Evolutionary conservation across 2,113 vertebrate species (phyloP).

Genomic region (Uria lomvia): DNA sequence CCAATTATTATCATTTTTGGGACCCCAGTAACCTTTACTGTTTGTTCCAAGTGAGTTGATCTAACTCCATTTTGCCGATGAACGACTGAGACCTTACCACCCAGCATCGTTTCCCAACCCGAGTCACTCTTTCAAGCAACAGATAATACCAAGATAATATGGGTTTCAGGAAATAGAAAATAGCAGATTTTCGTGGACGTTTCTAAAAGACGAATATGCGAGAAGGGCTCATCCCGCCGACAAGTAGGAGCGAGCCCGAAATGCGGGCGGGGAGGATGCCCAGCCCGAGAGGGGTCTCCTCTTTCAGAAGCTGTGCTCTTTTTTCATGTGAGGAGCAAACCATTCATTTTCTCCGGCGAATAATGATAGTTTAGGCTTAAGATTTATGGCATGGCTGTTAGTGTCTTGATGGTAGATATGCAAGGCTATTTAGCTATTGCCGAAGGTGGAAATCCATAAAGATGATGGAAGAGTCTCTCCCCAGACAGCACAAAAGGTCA

Average conservation of each 20-base stretch:
- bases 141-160: neutral
- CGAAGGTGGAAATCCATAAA: conserved; percentile 41
- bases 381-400: conserved; percentile 40
- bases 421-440: conserved; percentile 8
- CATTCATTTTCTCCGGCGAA: neutral
- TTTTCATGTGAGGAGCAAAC: neutral
- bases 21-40: no score
- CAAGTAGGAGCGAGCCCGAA: neutral
- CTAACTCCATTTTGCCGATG: neutral
- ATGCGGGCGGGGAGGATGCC: neutral
- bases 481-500: conserved; percentile 10
- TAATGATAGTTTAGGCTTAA: conserved; percentile 17
- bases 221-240: neutral
- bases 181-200: neutral
- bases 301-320: neutral
- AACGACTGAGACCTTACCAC: accelerated
- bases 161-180: neutral
- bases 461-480: conserved; percentile 33
- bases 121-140: neutral
- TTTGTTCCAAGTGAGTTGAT: neutral
- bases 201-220: neutral
- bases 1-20: neutral
- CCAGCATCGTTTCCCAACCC: neutral
- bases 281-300: neutral
- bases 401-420: neutral